A percentile compares a stretch with the other conserved stretches of the same genome.
Conservation (phyloP, 2,888 invertebrate genomes). For the Hirtodrosophila histrioides region DNA sequence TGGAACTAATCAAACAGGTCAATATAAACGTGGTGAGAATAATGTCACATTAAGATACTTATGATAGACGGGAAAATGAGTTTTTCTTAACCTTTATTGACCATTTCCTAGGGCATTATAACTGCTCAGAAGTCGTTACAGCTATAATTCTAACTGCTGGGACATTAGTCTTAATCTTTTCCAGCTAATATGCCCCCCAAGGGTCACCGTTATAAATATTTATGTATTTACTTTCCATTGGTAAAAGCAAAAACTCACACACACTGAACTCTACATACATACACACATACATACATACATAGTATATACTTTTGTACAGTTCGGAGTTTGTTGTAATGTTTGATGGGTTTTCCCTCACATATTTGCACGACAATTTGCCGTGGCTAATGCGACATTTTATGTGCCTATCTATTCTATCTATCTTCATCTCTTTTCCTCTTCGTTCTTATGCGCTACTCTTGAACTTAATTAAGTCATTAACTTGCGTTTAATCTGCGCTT, state of each 20-base stretch:
- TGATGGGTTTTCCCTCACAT: slow-evolving; percentile 22
- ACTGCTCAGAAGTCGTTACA: no score
- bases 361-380: slow-evolving; percentile 59
- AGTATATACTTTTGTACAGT: no score
- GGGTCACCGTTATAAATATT: no score
- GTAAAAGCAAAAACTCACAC: no score
- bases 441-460: slow-evolving; percentile 32
- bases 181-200: slow-evolving; percentile 1
- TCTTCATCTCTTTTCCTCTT: slow-evolving; percentile 40
- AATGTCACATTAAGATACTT: neutral
- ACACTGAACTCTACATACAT: no score
- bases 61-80: neutral
- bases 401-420: slow-evolving; percentile 35
- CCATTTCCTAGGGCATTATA: no score
- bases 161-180: slow-evolving; percentile 12
- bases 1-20: neutral
- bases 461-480: slow-evolving; percentile 74
- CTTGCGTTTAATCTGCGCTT: slow-evolving; percentile 72
- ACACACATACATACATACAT: no score
- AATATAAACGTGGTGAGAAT: neutral
- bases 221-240: no score
- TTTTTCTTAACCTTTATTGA: no score
- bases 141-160: no score
- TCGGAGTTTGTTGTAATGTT: no score
- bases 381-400: slow-evolving; percentile 53